Evolutionary conservation across 2,113 vertebrate species (phyloP).

Genomic region (Dasyurus viverrinus): DNA sequence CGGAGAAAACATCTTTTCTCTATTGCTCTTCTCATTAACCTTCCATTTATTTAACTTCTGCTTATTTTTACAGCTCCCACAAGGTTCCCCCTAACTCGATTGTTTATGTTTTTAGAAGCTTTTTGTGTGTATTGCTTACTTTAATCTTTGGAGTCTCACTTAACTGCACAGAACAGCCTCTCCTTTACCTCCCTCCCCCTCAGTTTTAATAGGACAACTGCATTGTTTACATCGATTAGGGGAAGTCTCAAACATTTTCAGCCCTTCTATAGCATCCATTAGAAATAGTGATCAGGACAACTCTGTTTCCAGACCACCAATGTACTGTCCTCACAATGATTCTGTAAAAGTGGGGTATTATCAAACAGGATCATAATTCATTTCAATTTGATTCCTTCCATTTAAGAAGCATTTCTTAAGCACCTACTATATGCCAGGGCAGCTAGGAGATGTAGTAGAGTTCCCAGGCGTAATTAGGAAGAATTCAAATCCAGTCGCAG

Average conservation of each 20-base stretch:
- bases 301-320: neutral
- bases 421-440: neutral
- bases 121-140: neutral
- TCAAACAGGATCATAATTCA: neutral
- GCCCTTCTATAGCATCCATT: neutral
- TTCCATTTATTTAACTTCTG: conserved; percentile 1
- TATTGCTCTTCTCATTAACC: neutral
- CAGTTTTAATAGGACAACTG: neutral
- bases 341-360: neutral
- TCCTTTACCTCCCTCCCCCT: neutral
- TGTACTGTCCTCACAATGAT: neutral
- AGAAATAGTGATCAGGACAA: neutral
- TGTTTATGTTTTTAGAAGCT: neutral
- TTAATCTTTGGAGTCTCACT: neutral
- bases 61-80: conserved; percentile 10
- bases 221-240: neutral
- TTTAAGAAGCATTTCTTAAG: neutral
- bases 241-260: neutral
- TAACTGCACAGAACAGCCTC: neutral
- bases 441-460: neutral
- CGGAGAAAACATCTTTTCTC: neutral
- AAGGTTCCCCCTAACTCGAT: neutral
- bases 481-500: neutral
- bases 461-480: neutral
- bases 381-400: neutral